Conservation (phyloP, 1,140 invertebrate genomes). For the Atta colombica region DNA sequence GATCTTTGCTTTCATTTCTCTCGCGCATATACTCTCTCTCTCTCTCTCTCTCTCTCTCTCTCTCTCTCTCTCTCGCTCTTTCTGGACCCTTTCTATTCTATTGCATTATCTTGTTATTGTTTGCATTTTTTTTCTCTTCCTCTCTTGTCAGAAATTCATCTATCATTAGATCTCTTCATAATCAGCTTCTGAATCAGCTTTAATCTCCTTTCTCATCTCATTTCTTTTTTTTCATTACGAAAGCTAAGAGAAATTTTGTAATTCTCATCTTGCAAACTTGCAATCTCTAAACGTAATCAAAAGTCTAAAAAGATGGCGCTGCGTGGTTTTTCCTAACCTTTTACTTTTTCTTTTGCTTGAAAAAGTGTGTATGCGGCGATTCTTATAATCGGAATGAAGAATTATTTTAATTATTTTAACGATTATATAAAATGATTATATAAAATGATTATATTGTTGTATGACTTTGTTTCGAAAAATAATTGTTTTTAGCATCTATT, state of each 20-base stretch:
- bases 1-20: slow-evolving; percentile 40
- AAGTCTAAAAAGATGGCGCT: slow-evolving; percentile 55
- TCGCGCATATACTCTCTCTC: background rate
- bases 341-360: background rate
- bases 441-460: background rate
- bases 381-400: background rate
- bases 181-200: slow-evolving; percentile 10
- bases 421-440: no score
- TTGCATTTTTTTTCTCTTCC: background rate
- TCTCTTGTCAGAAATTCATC: slow-evolving; percentile 20
- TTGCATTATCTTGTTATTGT: background rate
- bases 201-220: slow-evolving; percentile 10
- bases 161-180: slow-evolving; percentile 16
- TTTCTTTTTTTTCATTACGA: slow-evolving; percentile 27
- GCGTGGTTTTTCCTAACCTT: slow-evolving; percentile 13
- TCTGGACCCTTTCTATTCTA: slow-evolving; percentile 4
- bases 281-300: slow-evolving; percentile 16
- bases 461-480: background rate
- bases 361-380: background rate
- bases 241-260: background rate
- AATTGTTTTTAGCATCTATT: background rate
- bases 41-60: background rate
- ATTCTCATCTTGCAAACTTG: slow-evolving; percentile 8
- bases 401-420: background rate
- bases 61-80: background rate